Conservation (phyloP, 2,113 vertebrate species). For the Nycticorax nycticorax region DNA sequence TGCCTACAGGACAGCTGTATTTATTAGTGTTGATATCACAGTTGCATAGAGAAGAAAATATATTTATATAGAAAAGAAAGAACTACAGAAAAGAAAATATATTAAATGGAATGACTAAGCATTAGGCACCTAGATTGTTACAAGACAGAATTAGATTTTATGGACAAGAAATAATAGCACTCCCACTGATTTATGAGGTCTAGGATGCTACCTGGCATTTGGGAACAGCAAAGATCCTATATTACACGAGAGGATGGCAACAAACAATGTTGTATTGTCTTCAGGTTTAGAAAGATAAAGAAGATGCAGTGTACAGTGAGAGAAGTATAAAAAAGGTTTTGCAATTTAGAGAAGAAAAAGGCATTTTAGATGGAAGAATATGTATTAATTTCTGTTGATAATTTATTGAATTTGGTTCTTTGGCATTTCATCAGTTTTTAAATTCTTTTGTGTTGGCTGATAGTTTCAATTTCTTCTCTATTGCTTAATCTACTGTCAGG, state of each 20-base stretch:
- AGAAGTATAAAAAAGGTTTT: not conserved
- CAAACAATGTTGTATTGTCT: not conserved
- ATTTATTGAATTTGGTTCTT: not conserved
- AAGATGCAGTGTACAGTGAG: fast-evolving
- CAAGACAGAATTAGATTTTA: not conserved
- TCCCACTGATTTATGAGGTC: fast-evolving
- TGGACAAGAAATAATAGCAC: not conserved
- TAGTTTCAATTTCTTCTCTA: not conserved
- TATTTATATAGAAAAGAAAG: not conserved
- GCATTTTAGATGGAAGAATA: not conserved
- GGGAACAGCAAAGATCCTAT: not conserved
- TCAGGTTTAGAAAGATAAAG: not conserved
- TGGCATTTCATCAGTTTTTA: not conserved
- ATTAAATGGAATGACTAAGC: not conserved
- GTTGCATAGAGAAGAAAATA: not conserved
- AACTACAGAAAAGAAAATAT: not conserved
- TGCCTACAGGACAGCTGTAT: not conserved
- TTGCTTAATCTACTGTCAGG: not conserved
- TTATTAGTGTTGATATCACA: not conserved
- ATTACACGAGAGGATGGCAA: not conserved
- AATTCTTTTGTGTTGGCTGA: not conserved
- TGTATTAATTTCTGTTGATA: not conserved
- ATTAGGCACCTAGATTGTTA: not conserved
- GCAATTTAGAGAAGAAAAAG: not conserved
- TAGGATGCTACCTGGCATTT: not conserved